Conservation (phyloP, 2,888 invertebrate species). For the Cyrtodaria siliqua region DNA sequence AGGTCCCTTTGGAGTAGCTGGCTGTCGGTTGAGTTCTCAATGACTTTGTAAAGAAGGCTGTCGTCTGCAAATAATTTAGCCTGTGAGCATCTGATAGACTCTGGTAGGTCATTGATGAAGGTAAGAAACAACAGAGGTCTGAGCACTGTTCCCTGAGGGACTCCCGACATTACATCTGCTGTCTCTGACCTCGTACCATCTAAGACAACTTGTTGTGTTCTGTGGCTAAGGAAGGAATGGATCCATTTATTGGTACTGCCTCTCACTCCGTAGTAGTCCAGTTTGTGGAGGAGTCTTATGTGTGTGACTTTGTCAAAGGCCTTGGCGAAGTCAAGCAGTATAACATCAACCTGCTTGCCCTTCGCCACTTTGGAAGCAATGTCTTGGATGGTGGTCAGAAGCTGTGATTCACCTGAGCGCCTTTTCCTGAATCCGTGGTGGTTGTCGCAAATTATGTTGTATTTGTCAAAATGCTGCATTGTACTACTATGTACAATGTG, state of each 20-base stretch:
- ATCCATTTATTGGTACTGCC: constrained; percentile 17
- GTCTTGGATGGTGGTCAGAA: constrained; percentile 13
- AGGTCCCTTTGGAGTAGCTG: constrained; percentile 14
- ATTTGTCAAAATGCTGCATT: constrained; percentile 9
- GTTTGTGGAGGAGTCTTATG: constrained; percentile 11
- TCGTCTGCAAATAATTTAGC: constrained; percentile 5
- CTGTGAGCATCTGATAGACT: neutral
- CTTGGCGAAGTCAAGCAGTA: constrained; percentile 39
- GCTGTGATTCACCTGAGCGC: constrained; percentile 26
- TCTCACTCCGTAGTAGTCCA: constrained; percentile 20
- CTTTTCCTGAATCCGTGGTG: constrained; percentile 22
- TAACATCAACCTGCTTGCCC: constrained; percentile 9
- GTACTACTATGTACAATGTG: constrained; percentile 19
- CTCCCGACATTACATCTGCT: constrained; percentile 18
- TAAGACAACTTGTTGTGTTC: constrained; percentile 23
- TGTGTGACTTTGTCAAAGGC: constrained; percentile 39
- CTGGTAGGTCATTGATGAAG: constrained; percentile 31
- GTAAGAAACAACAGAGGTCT: constrained; percentile 34
- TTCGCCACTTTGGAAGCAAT: neutral
- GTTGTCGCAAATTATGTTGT: constrained; percentile 6
- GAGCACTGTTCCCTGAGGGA: constrained; percentile 37
- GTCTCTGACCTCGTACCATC: constrained; percentile 4
- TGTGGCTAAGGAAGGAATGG: constrained; percentile 17
- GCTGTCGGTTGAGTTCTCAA: constrained; percentile 1
- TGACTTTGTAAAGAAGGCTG: constrained; percentile 2